phyloP scores from a whole-genome alignment of 2,797 vertebrate species.

The Chelonia mydas region DNA sequence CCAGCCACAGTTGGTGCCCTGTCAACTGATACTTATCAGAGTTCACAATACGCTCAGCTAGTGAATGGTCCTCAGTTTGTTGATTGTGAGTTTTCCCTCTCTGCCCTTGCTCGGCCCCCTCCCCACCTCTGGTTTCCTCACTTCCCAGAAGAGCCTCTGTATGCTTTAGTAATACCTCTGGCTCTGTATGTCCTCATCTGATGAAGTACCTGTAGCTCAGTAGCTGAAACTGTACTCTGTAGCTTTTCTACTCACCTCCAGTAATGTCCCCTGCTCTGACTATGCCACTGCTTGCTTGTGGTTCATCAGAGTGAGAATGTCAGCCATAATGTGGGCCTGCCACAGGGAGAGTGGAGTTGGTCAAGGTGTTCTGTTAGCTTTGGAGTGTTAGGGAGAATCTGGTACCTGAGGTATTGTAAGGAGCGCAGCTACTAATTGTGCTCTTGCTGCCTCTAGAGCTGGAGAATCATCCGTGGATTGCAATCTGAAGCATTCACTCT shows the following conservation, averaged over 20 bases:
- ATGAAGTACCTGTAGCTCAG: neutral
- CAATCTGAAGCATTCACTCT: neutral
- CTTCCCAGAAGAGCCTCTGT: neutral
- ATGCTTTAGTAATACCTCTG: neutral
- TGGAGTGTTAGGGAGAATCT: neutral
- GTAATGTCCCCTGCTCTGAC: neutral
- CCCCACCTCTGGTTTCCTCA: fast-evolving
- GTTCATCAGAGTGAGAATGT: neutral
- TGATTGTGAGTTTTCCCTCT: neutral
- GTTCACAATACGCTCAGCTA: neutral
- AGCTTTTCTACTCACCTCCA: neutral
- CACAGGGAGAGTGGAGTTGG: neutral
- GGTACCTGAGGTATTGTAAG: neutral
- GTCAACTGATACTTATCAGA: neutral
- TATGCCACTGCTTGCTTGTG: neutral
- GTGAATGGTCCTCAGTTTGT: neutral
- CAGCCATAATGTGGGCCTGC: neutral
- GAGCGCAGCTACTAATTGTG: neutral
- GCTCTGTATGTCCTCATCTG: neutral
- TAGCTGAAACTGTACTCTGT: neutral
- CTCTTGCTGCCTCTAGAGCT: neutral
- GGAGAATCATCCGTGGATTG: neutral
- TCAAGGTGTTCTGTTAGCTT: neutral
- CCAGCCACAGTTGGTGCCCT: neutral
- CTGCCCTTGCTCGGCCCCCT: neutral